Evolutionary conservation across 1,140 invertebrate species (phyloP), one percentile per base, ranked within the genome.

Genomic region (Drosophila kikkawai): DNA sequence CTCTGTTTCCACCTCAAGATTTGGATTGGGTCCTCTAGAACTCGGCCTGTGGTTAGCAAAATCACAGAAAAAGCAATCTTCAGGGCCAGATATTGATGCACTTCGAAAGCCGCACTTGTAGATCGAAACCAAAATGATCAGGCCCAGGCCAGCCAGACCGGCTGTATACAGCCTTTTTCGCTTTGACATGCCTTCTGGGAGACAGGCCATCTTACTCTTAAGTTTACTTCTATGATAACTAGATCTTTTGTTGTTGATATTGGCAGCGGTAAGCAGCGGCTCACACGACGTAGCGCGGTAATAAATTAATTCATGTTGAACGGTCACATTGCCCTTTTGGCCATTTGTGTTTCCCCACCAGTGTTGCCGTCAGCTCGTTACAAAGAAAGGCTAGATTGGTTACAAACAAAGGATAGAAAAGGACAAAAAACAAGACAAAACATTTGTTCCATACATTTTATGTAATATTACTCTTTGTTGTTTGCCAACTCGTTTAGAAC

Each of bases 1-100:
- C 2, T 97, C 96, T 91, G 97, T 96, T 95, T 98, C 94, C 78
- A 94, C 95, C 70, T 94, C 91, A 53, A 95, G 94, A 67, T 95
- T 94, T 0, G 94, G 94, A 3, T 94, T 92, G 48, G 94, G 94
- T 3, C 75, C 75, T 32, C 91, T 73, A 4, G 36, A 39, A 26
- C 53, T 56, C 4, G 53, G 53, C 57, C 93, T 92, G 32, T 95
- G 95, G 51, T 94, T 93, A 29, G 95, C 93, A 57, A 97, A 96
- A 83, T 96, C 95, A 82, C 96, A 97, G 88, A 97, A 97, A 71
- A 96, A 93, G 87, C 96, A 88, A 1, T 66, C 41, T 12, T 6
- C n/a, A 8, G 57, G n/a, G 32, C n/a, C 15, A 34, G 44, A n/a
- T 48, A 36, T 2, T 13, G 39, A 12, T 9, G 39, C n/a, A 0